Evolutionary conservation across 2,888 invertebrate genomes (phyloP).

Genomic region (Nephrotoma flavescens): DNA sequence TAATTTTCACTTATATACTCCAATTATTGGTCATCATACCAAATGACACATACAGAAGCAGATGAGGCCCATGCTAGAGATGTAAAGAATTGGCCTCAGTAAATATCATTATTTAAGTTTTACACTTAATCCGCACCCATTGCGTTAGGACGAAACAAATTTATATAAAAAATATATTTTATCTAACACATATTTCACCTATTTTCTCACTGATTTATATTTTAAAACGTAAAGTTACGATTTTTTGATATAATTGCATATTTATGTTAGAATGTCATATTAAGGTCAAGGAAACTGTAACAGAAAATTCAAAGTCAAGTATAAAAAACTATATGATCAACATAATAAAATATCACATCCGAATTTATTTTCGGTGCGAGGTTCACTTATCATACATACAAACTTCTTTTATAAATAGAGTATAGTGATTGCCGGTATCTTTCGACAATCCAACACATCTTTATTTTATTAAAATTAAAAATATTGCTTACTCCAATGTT

Average conservation of each 20-base stretch:
- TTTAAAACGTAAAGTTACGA: too few relatives aligned
- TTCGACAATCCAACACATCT: not conserved
- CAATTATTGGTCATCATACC: too few relatives aligned
- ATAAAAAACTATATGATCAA: not conserved
- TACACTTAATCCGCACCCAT: too few relatives aligned
- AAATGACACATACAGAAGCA: too few relatives aligned
- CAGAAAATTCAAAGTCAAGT: not conserved
- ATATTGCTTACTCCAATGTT: not conserved
- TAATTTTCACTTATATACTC: too few relatives aligned
- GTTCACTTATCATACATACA: not conserved
- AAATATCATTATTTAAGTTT: too few relatives aligned
- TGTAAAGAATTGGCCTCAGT: too few relatives aligned
- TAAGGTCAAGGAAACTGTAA: not conserved
- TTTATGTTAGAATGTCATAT: not conserved
- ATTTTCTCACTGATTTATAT: too few relatives aligned
- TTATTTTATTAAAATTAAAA: not conserved
- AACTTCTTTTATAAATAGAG: not conserved
- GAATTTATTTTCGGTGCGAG: not conserved
- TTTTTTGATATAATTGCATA: not conserved
- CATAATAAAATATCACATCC: not conserved
- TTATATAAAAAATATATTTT: too few relatives aligned
- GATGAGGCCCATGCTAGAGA: too few relatives aligned
- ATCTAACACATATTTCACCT: too few relatives aligned
- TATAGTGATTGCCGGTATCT: not conserved
- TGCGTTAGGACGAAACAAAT: too few relatives aligned